Evolutionary conservation across 2,113 vertebrate species (phyloP).

Genomic region (Zosterops japonicus): DNA sequence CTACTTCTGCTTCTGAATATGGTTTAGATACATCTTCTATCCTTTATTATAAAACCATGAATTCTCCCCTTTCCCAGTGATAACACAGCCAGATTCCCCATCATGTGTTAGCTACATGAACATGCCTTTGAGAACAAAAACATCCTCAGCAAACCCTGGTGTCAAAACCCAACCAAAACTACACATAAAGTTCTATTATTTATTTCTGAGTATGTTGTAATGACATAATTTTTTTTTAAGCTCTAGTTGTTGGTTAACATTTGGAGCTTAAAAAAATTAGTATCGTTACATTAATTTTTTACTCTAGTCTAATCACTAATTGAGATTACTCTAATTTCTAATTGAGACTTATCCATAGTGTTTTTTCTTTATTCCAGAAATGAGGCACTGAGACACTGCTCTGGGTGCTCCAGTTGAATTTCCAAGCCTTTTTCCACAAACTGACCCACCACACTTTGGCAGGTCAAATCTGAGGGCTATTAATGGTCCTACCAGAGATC

Average conservation of each 20-base stretch:
- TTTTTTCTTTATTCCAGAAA: not conserved
- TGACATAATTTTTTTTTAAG: not conserved
- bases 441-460: not conserved
- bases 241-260: not conserved
- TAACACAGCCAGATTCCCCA: not conserved
- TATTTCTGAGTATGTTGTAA: not conserved
- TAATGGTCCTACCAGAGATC: not conserved
- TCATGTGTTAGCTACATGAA: not conserved
- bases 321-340: too few relatives aligned
- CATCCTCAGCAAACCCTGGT: not conserved
- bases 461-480: not conserved
- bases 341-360: not conserved
- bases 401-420: not conserved
- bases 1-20: not conserved
- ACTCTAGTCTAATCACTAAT: too few relatives aligned
- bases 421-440: not conserved
- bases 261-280: too few relatives aligned
- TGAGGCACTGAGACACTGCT: not conserved
- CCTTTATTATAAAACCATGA: not conserved
- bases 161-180: not conserved
- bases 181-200: accelerated
- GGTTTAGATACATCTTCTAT: not conserved
- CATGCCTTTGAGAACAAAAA: not conserved
- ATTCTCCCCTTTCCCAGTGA: not conserved
- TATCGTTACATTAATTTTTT: too few relatives aligned